Conservation (phyloP, 2,113 vertebrate genomes). For the Raja brachyura region DNA sequence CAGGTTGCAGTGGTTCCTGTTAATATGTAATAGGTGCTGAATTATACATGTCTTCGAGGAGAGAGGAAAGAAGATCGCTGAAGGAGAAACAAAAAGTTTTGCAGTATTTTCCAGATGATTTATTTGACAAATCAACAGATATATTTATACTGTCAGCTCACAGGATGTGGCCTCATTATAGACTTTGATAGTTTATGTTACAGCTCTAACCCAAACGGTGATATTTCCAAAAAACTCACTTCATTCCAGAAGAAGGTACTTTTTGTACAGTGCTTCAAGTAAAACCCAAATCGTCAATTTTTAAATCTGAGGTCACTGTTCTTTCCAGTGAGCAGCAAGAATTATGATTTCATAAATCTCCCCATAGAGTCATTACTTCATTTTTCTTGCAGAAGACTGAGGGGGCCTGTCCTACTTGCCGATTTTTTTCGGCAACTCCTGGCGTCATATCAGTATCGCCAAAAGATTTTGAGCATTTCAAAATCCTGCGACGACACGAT, state of each 20-base stretch:
- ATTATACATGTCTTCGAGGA: conserved; percentile 56
- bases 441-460: no score
- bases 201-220: neutral
- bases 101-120: conserved; percentile 53
- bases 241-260: neutral
- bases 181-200: neutral
- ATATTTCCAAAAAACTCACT: neutral
- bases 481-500: no score
- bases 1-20: conserved; percentile 55
- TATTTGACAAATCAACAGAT: conserved; percentile 47
- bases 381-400: neutral
- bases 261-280: neutral
- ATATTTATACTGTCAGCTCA: conserved; percentile 48
- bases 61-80: conserved; percentile 44
- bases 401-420: no score
- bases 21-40: conserved; percentile 58
- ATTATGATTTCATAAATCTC: neutral
- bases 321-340: neutral
- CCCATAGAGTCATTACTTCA: neutral
- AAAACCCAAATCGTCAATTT: neutral
- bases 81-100: conserved; percentile 40
- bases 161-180: conserved; percentile 39
- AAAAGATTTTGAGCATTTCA: no score
- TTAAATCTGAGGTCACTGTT: neutral
- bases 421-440: no score